phyloP scores from a whole-genome alignment of 2,888 invertebrate genomes.

The Adelphocoris suturalis region DNA sequence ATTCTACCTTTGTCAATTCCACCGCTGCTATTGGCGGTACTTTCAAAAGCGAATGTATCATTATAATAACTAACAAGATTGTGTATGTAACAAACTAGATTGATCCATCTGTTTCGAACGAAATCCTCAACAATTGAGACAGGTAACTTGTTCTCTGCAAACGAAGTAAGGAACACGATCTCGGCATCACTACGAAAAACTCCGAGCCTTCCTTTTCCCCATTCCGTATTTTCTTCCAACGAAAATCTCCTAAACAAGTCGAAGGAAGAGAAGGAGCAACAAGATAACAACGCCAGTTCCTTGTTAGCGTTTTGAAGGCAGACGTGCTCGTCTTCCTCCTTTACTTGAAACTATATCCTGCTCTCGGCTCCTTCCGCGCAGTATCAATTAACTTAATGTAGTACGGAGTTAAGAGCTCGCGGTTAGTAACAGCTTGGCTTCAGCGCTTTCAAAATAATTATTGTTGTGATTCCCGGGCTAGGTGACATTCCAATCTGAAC shows the following conservation, averaged over 20 bases:
- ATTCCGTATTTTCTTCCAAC: background rate
- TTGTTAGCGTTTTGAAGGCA: background rate
- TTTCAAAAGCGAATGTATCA: no score
- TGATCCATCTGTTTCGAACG: background rate
- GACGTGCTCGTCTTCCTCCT: slow-evolving; percentile 4
- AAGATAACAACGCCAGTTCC: slow-evolving; percentile 27
- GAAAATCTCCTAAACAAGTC: background rate
- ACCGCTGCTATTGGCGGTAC: no score
- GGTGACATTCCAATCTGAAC: slow-evolving; percentile 23
- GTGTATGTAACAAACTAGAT: background rate
- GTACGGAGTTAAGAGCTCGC: background rate
- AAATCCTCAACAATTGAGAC: slow-evolving; percentile 1
- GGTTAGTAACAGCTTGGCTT: background rate
- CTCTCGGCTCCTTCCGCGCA: background rate
- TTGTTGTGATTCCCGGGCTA: slow-evolving; percentile 12
- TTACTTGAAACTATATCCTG: slow-evolving; percentile 6
- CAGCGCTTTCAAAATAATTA: slow-evolving; percentile 15
- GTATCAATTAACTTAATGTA: slow-evolving; percentile 30
- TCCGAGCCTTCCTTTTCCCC: background rate
- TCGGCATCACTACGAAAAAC: background rate
- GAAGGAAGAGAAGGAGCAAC: background rate
- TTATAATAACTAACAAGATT: no score
- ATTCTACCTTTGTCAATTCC: no score
- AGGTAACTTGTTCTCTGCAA: background rate
- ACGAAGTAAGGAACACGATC: background rate